Evolutionary conservation across 2,888 invertebrate species (phyloP).

Genomic region (Apamea sordens): DNA sequence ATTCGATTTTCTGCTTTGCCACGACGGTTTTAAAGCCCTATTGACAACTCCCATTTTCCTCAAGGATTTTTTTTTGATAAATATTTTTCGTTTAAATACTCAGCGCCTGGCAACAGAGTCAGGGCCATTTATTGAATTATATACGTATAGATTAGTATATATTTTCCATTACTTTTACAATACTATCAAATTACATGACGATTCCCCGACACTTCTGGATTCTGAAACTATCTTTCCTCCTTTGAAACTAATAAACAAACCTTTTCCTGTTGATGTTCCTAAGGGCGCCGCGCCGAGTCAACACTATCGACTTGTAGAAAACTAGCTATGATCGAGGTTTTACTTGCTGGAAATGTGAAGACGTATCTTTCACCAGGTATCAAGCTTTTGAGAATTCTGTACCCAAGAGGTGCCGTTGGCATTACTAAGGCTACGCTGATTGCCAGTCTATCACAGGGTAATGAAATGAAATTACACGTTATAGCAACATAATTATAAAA

Average conservation of each 20-base stretch:
- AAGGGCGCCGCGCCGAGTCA: neutral
- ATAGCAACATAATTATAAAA: too few relatives aligned
- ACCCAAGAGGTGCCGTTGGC: neutral
- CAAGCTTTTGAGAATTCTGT: neutral
- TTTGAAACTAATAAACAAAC: slow-evolving; percentile 17
- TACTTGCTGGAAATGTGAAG: neutral
- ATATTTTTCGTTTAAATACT: too few relatives aligned
- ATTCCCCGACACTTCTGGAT: slow-evolving; percentile 18
- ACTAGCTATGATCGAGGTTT: neutral
- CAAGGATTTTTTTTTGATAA: neutral
- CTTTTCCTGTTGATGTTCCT: slow-evolving; percentile 46
- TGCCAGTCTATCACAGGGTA: too few relatives aligned
- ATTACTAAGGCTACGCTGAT: too few relatives aligned
- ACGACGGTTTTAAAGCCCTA: neutral
- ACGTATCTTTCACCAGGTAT: neutral
- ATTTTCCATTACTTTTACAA: slow-evolving; percentile 13
- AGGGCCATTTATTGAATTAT: neutral
- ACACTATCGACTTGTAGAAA: neutral
- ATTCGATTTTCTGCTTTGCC: neutral
- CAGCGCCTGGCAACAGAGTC: neutral
- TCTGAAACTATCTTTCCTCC: slow-evolving; percentile 34
- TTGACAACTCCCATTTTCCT: neutral
- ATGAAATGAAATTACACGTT: too few relatives aligned
- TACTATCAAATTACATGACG: slow-evolving; percentile 36
- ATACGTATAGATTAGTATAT: neutral